Evolutionary conservation across 37 sponge, comb jelly and placozoan genomes (phyloP).

Genomic region (Tethya wilhelma): DNA sequence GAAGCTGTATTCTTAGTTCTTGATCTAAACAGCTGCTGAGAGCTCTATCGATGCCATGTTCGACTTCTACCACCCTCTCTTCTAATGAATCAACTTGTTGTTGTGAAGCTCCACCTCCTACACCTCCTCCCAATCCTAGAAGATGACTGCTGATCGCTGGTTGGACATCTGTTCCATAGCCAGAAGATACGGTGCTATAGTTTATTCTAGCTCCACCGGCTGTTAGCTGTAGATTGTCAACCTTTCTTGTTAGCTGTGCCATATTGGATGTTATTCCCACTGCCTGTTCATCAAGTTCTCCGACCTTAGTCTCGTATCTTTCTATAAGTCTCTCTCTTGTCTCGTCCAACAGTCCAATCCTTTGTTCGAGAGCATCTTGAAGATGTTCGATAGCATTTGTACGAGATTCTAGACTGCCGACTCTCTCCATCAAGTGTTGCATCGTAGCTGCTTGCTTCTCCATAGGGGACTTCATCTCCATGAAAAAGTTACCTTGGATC

Average conservation of each 20-base stretch:
- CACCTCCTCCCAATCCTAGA: not conserved
- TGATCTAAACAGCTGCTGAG: slow-evolving; percentile 59
- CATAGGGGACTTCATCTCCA: not conserved
- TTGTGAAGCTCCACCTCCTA: not conserved
- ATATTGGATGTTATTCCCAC: not conserved
- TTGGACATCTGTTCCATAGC: not conserved
- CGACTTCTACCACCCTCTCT: slow-evolving; percentile 40
- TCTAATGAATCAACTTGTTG: slow-evolving; percentile 35
- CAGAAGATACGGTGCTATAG: not conserved
- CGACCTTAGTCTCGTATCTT: not conserved
- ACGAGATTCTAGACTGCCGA: slow-evolving; percentile 16
- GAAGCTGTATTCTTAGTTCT: slow-evolving; percentile 67
- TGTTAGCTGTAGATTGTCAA: not conserved
- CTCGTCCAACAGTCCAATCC: slow-evolving; percentile 15
- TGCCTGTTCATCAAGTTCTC: slow-evolving; percentile 3
- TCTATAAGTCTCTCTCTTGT: not conserved
- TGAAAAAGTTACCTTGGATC: slow-evolving; percentile 33
- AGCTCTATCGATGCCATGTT: slow-evolving; percentile 41
- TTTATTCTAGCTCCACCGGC: not conserved
- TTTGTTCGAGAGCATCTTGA: slow-evolving; percentile 17
- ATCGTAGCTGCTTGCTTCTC: not conserved
- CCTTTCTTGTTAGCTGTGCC: not conserved
- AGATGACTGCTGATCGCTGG: too few species aligned
- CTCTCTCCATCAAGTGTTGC: slow-evolving; percentile 20
- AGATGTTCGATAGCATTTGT: slow-evolving; percentile 7